These are phyloP conservation scores for Sturnira hondurensis DNA, from an alignment of 2,113 vertebrate species.

Conservation along the genomic window DNA sequence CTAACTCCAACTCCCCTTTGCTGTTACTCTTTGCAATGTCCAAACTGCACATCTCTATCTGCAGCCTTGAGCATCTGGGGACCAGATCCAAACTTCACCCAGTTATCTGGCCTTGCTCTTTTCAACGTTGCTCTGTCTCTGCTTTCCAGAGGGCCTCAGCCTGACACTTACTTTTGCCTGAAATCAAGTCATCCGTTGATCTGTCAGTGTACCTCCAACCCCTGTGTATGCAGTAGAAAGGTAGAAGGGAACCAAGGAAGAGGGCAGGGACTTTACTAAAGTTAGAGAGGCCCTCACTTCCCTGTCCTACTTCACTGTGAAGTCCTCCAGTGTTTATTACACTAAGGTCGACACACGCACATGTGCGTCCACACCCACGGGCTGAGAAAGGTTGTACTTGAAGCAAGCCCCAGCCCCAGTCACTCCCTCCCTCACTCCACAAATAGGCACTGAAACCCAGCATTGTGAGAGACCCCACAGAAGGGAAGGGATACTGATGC, in stretches of 20 bases:
- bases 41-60: too few species aligned
- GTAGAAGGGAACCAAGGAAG: rapidly evolving
- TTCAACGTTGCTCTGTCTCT: not conserved
- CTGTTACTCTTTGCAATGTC: not conserved
- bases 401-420: not conserved
- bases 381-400: not conserved
- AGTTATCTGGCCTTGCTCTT: not conserved
- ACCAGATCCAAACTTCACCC: not conserved
- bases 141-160: not conserved
- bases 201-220: not conserved
- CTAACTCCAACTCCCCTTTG: not conserved
- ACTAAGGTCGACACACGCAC: not conserved
- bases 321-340: not conserved
- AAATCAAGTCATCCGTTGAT: not conserved
- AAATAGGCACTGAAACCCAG: not conserved
- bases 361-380: not conserved
- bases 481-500: not conserved
- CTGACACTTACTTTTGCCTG: not conserved
- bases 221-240: not conserved
- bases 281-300: not conserved
- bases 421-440: not conserved
- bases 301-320: not conserved
- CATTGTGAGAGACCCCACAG: too few species aligned
- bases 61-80: not conserved
- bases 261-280: not conserved